Conservation (phyloP, 2,888 invertebrate species). For the Unio delphinus region DNA sequence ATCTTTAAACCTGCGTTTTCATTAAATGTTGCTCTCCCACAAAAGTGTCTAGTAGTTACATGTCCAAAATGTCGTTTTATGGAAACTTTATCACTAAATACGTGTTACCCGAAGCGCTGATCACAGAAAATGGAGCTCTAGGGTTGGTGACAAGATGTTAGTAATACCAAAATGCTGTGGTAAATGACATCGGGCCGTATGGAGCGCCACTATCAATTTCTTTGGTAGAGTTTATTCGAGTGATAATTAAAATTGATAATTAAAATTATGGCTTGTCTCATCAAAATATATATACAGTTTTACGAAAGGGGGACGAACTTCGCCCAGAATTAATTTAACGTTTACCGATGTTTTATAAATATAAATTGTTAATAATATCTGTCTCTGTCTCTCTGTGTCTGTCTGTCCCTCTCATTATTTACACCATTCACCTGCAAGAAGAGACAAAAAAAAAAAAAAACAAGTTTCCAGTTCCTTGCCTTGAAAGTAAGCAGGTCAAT, state of each 20-base stretch:
- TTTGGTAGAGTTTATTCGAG: constrained; percentile 15
- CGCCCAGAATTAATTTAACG: too few relatives aligned
- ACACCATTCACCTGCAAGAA: too few relatives aligned
- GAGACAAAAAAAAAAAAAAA: too few relatives aligned
- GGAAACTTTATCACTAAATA: constrained; percentile 22
- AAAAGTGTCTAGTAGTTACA: constrained; percentile 11
- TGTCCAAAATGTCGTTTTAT: constrained; percentile 27
- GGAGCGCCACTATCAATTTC: constrained; percentile 21
- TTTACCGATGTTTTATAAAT: too few relatives aligned
- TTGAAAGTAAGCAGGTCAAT: too few relatives aligned
- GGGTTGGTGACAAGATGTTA: constrained; percentile 18
- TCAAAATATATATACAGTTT: too few relatives aligned
- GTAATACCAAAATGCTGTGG: constrained; percentile 20
- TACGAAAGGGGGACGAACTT: too few relatives aligned
- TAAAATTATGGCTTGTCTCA: too few relatives aligned
- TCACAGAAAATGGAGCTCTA: constrained; percentile 8
- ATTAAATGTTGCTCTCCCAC: constrained; percentile 24
- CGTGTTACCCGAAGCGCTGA: constrained; percentile 27
- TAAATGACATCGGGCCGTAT: constrained; percentile 23
- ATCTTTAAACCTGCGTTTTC: constrained; percentile 22
- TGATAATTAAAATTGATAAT: neutral
- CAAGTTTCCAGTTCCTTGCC: too few relatives aligned
- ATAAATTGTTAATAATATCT: too few relatives aligned
- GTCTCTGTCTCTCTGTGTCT: too few relatives aligned
- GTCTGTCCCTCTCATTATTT: too few relatives aligned